phyloP scores from a whole-genome alignment of 1,140 invertebrate species.

The Plectrocnemia conspersa region DNA sequence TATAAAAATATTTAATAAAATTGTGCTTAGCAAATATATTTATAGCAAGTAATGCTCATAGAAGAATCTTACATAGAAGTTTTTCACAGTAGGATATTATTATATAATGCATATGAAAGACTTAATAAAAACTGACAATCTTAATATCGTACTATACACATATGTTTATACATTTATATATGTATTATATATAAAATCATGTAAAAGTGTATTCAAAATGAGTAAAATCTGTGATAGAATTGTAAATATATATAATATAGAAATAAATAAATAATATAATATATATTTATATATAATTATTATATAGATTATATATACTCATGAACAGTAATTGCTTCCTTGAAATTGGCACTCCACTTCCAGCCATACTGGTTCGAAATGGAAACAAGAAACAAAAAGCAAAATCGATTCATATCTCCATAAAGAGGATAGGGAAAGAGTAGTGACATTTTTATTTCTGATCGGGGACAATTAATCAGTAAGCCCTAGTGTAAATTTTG shows the following conservation, averaged over 20 bases:
- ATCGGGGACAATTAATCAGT: no score
- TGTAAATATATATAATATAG: slow-evolving; percentile 25
- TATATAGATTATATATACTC: slow-evolving; percentile 52
- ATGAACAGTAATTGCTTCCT: slow-evolving; percentile 77
- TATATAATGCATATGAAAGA: no score
- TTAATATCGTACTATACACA: no score
- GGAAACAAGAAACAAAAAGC: slow-evolving; percentile 52
- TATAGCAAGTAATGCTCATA: no score
- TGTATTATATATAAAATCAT: no score
- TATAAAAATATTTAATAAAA: slow-evolving; percentile 7
- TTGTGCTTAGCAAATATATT: no score
- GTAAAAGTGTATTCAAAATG: slow-evolving; percentile 26
- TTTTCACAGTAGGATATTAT: no score
- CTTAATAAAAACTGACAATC: no score
- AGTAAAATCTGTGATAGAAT: slow-evolving; percentile 26
- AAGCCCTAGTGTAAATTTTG: background rate
- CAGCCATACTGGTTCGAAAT: slow-evolving; percentile 69
- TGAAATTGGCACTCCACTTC: slow-evolving; percentile 92
- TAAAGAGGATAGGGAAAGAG: no score
- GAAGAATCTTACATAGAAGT: no score
- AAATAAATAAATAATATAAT: slow-evolving; percentile 36
- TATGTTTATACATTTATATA: no score
- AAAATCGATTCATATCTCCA: slow-evolving; percentile 36
- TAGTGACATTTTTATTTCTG: no score
- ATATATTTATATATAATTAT: slow-evolving; percentile 47